Evolutionary conservation across 2,888 invertebrate genomes (phyloP).

Genomic region (Acronicta leporina): DNA sequence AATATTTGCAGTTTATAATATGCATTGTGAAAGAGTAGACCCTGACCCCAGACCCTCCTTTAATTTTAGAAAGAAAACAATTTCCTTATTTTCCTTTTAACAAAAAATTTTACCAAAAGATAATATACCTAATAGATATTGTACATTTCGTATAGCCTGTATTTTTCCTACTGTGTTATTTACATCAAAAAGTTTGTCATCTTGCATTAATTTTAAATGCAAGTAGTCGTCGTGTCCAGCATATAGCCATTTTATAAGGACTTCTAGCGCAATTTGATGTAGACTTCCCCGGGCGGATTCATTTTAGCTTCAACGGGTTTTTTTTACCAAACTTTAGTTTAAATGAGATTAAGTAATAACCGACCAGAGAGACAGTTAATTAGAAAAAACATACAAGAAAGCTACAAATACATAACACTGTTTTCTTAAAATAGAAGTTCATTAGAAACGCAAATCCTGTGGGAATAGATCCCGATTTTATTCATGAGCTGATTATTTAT

Average conservation of each 20-base stretch:
- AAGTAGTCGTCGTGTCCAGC: conserved; percentile 2
- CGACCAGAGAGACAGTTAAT: neutral
- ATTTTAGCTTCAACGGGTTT: neutral
- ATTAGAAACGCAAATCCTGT: neutral
- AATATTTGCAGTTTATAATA: too few relatives aligned
- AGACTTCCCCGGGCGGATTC: conserved; percentile 14
- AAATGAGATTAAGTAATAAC: neutral
- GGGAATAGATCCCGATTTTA: neutral
- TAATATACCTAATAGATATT: conserved; percentile 24
- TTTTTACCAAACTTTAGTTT: neutral
- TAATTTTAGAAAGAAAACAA: conserved; percentile 12
- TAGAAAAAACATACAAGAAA: neutral
- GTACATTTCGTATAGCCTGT: neutral
- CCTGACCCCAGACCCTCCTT: conserved; percentile 15
- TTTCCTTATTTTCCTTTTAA: conserved; percentile 23
- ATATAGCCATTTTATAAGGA: conserved; percentile 14
- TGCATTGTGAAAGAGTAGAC: conserved; percentile 18
- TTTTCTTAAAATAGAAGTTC: neutral
- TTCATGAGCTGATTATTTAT: too few relatives aligned
- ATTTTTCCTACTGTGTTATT: conserved; percentile 19
- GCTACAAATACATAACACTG: too few relatives aligned
- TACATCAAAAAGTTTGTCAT: conserved; percentile 19
- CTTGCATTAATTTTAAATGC: conserved; percentile 8
- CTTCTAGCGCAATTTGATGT: conserved; percentile 13
- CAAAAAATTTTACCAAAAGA: conserved; percentile 7